Percentiles rank a stretch among this genome's conserved stretches.
These are phyloP conservation scores for Siphlonurus alternatus DNA, from an alignment of 2,888 invertebrate species.

Conservation along the genomic window DNA sequence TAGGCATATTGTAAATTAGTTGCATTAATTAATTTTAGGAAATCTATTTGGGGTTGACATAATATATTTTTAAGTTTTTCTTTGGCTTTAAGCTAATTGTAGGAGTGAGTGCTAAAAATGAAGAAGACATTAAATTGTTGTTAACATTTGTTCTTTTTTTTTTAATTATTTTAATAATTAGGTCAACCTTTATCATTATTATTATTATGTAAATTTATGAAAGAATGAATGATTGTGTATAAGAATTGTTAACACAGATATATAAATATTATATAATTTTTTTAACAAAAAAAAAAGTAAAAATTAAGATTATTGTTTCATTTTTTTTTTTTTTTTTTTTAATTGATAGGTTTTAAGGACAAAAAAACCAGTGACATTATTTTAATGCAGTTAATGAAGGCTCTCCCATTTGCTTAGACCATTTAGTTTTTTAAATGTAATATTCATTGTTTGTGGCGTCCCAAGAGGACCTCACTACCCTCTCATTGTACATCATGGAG, in stretches of 20 bases:
- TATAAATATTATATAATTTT: neutral
- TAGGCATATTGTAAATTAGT: neutral
- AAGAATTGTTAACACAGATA: neutral
- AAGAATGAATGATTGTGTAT: neutral
- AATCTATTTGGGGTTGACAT: neutral
- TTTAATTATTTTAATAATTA: neutral
- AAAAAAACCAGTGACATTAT: neutral
- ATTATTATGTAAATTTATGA: neutral
- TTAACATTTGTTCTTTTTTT: neutral
- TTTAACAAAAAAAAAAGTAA: neutral
- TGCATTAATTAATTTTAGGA: neutral
- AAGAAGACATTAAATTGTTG: neutral
- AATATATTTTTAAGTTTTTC: neutral
- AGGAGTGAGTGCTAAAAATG: neutral
- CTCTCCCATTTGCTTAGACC: neutral
- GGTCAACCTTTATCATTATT: neutral
- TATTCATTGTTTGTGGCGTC: neutral
- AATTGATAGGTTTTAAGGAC: neutral
- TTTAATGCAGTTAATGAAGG: neutral
- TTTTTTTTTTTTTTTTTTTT: neutral
- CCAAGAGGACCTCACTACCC: neutral
- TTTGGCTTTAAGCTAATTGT: neutral
- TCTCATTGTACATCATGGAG: neutral
- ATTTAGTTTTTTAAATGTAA: no score
- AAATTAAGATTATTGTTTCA: neutral